These are phyloP conservation scores for Sinosuthora webbiana DNA, from an alignment of 2,113 vertebrate genomes.

Conservation along the genomic window DNA sequence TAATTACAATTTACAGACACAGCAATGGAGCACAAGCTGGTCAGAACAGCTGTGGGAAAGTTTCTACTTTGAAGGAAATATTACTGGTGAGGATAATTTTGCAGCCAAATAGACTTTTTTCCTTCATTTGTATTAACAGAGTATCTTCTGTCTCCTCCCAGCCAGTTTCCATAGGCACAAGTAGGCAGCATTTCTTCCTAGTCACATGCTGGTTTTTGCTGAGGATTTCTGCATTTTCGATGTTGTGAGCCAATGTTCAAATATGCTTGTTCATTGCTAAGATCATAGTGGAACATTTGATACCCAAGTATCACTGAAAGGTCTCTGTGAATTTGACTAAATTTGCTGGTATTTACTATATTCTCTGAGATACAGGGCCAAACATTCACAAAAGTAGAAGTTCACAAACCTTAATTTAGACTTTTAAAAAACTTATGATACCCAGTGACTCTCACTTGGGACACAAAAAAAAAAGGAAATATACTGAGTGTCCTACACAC, in stretches of 20 bases:
- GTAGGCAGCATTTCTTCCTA: background rate
- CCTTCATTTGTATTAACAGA: background rate
- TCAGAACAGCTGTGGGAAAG: constrained; percentile 54
- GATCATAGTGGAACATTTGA: accelerated
- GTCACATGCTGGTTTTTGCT: background rate
- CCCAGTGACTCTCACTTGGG: background rate
- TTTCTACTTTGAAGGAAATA: background rate
- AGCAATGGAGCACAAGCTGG: constrained; percentile 2
- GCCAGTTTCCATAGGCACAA: background rate
- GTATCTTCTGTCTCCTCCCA: background rate
- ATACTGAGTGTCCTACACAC: background rate
- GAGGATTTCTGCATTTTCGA: background rate
- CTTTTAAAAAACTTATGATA: background rate
- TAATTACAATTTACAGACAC: constrained; percentile 62
- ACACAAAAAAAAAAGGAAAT: background rate
- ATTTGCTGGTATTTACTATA: background rate
- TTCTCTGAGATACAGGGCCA: background rate
- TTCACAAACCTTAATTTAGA: background rate
- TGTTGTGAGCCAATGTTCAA: background rate
- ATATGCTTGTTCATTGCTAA: background rate
- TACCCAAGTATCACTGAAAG: background rate
- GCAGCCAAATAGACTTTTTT: background rate
- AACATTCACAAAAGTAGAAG: background rate
- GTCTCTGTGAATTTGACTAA: background rate
- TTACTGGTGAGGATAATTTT: background rate